Evolutionary conservation across 2,888 invertebrate genomes (phyloP).

Genomic region (Mesorhabditis spiculigera): DNA sequence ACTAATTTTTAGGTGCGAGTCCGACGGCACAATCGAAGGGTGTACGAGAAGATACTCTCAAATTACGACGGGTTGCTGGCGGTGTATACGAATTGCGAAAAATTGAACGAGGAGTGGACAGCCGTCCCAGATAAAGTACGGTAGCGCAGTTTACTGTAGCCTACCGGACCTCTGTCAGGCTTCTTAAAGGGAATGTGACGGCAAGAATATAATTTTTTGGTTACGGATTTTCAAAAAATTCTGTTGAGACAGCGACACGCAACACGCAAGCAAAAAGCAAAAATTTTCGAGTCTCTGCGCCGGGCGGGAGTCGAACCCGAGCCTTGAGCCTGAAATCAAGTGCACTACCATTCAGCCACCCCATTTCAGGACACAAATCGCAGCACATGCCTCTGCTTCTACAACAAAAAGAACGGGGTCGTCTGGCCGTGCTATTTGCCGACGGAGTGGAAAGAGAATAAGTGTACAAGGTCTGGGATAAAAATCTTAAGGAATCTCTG

Average conservation of each 20-base stretch:
- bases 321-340: too few species aligned
- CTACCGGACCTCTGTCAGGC: too few species aligned
- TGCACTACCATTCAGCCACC: background rate
- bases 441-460: slow-evolving; percentile 43
- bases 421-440: slow-evolving; percentile 53
- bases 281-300: too few species aligned
- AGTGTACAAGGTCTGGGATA: slow-evolving; percentile 28
- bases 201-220: too few species aligned
- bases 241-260: too few species aligned
- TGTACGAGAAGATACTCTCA: slow-evolving; percentile 47
- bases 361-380: slow-evolving; percentile 27
- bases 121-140: background rate
- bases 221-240: too few species aligned
- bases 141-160: too few species aligned
- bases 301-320: too few species aligned
- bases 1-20: slow-evolving; percentile 22
- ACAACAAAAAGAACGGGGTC: slow-evolving; percentile 52
- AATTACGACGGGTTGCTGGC: slow-evolving; percentile 49
- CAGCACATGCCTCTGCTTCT: slow-evolving; percentile 50
- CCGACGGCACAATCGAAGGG: slow-evolving; percentile 23
- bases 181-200: too few species aligned
- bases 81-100: slow-evolving; percentile 47
- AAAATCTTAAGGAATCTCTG: background rate
- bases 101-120: background rate
- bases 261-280: too few species aligned